Percentiles rank a stretch among this genome's conserved stretches.
Evolutionary conservation across 1,140 invertebrate genomes (phyloP).

Genomic region (Bombus breviceps): DNA sequence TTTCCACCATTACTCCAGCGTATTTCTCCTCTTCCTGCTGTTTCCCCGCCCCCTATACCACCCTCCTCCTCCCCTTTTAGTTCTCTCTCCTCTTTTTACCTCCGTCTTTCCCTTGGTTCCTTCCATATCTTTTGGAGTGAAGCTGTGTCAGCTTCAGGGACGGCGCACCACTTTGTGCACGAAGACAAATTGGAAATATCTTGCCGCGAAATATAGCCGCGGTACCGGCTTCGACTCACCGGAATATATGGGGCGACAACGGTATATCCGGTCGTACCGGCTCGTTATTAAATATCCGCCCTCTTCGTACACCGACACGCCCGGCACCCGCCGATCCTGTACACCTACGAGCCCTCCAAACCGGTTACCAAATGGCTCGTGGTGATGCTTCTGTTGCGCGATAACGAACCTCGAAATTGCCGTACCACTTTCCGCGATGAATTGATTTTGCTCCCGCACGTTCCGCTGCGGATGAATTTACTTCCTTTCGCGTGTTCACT

Average conservation of each 20-base stretch:
- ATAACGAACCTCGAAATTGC: slow-evolving; percentile 45
- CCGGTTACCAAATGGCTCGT: slow-evolving; percentile 50
- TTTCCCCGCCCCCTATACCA: slow-evolving; percentile 7
- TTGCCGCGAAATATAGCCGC: slow-evolving; percentile 71
- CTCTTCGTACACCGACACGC: slow-evolving; percentile 17
- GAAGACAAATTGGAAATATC: slow-evolving; percentile 81
- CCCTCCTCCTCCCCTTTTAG: neutral
- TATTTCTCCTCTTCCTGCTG: slow-evolving; percentile 53
- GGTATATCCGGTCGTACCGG: slow-evolving; percentile 61
- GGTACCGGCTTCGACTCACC: slow-evolving; percentile 58
- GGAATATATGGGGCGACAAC: slow-evolving; percentile 67
- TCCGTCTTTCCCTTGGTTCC: slow-evolving; percentile 3
- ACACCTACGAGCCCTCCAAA: slow-evolving; percentile 1
- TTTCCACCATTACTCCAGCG: slow-evolving; percentile 76
- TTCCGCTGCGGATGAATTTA: neutral
- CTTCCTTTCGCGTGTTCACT: no score
- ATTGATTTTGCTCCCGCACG: slow-evolving; percentile 5
- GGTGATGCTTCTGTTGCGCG: slow-evolving; percentile 33
- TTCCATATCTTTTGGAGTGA: slow-evolving; percentile 33
- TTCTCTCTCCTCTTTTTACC: neutral
- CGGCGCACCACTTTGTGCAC: slow-evolving; percentile 77
- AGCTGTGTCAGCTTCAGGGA: slow-evolving; percentile 62
- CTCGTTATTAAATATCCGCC: slow-evolving; percentile 70
- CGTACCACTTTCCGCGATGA: slow-evolving; percentile 12
- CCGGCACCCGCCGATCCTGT: neutral